Conservation (phyloP, 2,797 vertebrate genomes). For the Spinibarbus caldwelli region DNA sequence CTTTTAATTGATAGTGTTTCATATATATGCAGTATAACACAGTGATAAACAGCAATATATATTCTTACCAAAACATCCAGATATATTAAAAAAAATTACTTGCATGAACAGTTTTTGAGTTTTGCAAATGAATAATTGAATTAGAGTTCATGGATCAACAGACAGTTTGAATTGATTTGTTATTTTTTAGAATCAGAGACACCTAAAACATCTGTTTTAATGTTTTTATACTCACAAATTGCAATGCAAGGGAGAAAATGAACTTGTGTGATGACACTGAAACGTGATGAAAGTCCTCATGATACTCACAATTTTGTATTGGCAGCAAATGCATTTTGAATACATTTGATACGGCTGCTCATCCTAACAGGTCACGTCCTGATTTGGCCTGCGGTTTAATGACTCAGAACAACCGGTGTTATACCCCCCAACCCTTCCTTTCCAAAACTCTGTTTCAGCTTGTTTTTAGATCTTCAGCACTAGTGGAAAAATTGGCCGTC, state of each 20-base stretch:
- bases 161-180: neutral
- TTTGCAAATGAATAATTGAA: too few species aligned
- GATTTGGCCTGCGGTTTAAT: constrained; percentile 35
- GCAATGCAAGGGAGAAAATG: neutral
- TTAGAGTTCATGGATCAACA: neutral
- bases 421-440: constrained; percentile 2
- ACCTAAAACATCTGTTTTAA: constrained; percentile 12
- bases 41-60: neutral
- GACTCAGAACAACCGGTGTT: constrained; percentile 14
- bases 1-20: neutral
- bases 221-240: neutral
- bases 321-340: neutral
- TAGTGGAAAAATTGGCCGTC: constrained; percentile 3
- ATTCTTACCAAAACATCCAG: neutral
- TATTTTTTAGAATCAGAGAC: neutral
- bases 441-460: constrained; percentile 40
- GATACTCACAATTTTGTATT: neutral
- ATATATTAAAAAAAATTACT: neutral
- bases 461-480: constrained; percentile 53
- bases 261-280: neutral
- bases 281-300: neutral
- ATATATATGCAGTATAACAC: neutral
- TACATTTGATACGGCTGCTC: neutral
- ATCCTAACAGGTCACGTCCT: constrained; percentile 27
- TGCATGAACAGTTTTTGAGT: neutral